A percentile compares a stretch with the other conserved stretches of the same genome.
Evolutionary conservation across 2,113 vertebrate species (phyloP).

Genomic region (Cheilinus undulatus): DNA sequence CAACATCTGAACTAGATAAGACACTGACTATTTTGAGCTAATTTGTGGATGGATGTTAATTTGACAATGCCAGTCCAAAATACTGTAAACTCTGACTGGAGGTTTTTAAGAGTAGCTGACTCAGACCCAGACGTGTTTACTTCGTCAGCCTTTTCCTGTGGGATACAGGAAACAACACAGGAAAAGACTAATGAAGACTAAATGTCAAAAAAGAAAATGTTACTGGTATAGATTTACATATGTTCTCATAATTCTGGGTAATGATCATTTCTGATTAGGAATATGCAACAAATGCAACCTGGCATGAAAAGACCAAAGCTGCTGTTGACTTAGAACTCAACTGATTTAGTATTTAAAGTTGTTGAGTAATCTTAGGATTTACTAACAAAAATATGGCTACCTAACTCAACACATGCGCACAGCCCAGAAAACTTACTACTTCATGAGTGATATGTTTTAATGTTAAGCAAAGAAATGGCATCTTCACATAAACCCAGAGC

Average conservation of each 20-base stretch:
- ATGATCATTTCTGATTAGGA: not conserved
- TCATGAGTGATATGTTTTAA: not conserved
- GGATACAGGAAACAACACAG: not conserved
- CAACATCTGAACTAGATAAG: not conserved
- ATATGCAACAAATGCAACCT: not conserved
- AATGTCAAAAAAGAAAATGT: slow-evolving; percentile 11
- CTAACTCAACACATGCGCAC: not conserved
- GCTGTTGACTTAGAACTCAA: not conserved
- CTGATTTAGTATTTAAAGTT: not conserved
- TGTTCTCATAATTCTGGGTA: not conserved
- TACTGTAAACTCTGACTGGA: not conserved
- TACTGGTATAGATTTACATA: not conserved
- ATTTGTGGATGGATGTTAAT: not conserved
- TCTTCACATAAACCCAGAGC: not conserved
- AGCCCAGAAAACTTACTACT: too few relatives aligned
- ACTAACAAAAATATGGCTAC: not conserved
- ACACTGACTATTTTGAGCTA: not conserved
- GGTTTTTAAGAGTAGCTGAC: not conserved
- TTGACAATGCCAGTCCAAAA: not conserved
- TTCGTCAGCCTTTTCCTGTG: not conserved
- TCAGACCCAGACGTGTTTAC: not conserved
- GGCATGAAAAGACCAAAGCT: not conserved
- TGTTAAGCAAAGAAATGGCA: not conserved
- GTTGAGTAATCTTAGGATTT: not conserved
- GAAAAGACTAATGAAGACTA: not conserved